Conservation (phyloP, 2,113 vertebrate species). For the Elaphurus davidianus region DNA sequence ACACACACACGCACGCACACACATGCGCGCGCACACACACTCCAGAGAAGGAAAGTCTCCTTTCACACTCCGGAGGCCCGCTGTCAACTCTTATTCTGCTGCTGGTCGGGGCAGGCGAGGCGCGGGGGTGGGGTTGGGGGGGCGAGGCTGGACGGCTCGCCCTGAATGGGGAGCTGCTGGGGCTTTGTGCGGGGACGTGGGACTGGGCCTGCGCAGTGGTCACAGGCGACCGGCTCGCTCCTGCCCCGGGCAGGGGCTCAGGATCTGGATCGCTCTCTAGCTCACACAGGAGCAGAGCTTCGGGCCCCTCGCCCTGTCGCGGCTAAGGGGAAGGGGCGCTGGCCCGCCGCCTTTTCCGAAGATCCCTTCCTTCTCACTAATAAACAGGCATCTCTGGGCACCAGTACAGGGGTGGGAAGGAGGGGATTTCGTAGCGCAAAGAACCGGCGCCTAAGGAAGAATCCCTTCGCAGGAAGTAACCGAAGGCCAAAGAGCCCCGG, state of each 20-base stretch:
- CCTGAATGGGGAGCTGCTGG: neutral
- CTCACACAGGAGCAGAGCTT: neutral
- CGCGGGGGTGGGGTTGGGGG: neutral
- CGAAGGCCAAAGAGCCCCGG: neutral
- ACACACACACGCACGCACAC: neutral
- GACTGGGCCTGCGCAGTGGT: neutral
- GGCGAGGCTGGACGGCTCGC: neutral
- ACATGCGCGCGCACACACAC: neutral
- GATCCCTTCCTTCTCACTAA: neutral
- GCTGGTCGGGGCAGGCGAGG: neutral
- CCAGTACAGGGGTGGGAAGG: neutral
- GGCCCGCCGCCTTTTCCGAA: neutral
- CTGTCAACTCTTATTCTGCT: neutral
- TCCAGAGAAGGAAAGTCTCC: neutral
- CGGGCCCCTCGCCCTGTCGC: neutral
- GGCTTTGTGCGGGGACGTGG: neutral
- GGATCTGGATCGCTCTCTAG: neutral
- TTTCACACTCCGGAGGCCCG: neutral
- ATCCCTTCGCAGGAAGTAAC: neutral
- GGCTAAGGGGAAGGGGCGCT: neutral
- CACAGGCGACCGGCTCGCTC: neutral
- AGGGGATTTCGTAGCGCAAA: neutral
- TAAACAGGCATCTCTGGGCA: neutral
- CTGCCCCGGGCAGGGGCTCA: fast-evolving
- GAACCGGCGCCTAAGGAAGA: neutral